These are phyloP conservation scores for Spialia ferax DNA, from an alignment of 2,888 invertebrate species.

Conservation along the genomic window DNA sequence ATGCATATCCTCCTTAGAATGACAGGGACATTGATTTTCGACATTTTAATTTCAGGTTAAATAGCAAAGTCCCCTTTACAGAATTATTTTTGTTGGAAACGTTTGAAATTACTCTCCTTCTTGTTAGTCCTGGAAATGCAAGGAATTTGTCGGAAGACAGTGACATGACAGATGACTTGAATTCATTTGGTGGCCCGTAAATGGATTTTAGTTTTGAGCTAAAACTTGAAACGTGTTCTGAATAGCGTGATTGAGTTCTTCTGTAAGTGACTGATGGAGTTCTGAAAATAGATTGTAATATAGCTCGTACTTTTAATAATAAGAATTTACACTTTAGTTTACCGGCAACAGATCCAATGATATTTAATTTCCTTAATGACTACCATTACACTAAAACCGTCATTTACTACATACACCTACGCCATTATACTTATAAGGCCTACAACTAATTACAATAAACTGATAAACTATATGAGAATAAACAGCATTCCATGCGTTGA, in stretches of 20 bases:
- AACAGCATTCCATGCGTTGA: neutral
- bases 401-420: neutral
- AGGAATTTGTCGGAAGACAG: constrained; percentile 49
- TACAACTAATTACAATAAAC: constrained; percentile 4
- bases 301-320: neutral
- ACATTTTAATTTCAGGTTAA: constrained; percentile 85
- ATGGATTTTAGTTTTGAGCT: constrained; percentile 36
- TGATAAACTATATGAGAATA: neutral
- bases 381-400: neutral
- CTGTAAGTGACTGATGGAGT: constrained; percentile 12
- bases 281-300: constrained; percentile 15
- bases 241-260: constrained; percentile 15
- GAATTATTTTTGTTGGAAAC: constrained; percentile 67
- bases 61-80: constrained; percentile 61
- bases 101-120: constrained; percentile 50
- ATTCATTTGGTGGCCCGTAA: constrained; percentile 29
- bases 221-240: constrained; percentile 38
- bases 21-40: constrained; percentile 79
- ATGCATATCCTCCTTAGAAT: constrained; percentile 59
- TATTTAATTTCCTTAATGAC: neutral
- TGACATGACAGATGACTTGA: constrained; percentile 43
- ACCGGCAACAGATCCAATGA: neutral
- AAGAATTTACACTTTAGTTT: neutral
- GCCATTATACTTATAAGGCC: neutral
- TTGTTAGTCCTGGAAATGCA: constrained; percentile 44